phyloP scores from a whole-genome alignment of 2,888 invertebrate genomes.

The Synanthedon formicaeformis region DNA sequence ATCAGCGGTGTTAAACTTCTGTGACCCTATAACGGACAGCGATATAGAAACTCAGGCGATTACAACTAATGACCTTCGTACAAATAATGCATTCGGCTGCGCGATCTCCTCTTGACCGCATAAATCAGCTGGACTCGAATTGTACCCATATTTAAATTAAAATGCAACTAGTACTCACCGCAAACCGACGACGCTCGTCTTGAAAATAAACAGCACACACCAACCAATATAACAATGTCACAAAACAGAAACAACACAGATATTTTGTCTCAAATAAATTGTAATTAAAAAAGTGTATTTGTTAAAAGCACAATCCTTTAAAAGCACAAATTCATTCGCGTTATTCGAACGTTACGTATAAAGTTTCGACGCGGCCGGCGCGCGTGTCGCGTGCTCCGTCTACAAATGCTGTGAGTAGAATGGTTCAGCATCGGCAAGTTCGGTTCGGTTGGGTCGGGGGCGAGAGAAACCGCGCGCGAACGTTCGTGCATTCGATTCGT shows the following conservation, averaged over 20 bases:
- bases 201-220: conserved; percentile 56
- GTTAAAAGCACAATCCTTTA: conserved; percentile 29
- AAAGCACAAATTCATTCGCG: conserved; percentile 54
- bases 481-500: conserved; percentile 1
- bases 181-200: conserved; percentile 52
- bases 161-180: conserved; percentile 59
- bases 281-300: conserved; percentile 12
- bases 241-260: conserved; percentile 60
- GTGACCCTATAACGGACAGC: conserved; percentile 20
- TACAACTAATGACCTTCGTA: conserved; percentile 46
- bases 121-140: conserved; percentile 51
- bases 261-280: conserved; percentile 19
- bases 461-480: not conserved
- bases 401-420: conserved; percentile 46
- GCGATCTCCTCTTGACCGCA: conserved; percentile 43
- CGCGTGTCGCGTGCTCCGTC: conserved; percentile 35
- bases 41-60: conserved; percentile 39
- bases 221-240: conserved; percentile 47
- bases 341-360: conserved; percentile 39
- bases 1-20: conserved; percentile 19
- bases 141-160: conserved; percentile 36
- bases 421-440: conserved; percentile 30
- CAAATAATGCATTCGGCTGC: conserved; percentile 45
- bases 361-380: conserved; percentile 44
- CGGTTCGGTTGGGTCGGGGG: conserved; percentile 11